Evolutionary conservation across 2,888 invertebrate genomes (phyloP).

Genomic region (Apodemia zela): DNA sequence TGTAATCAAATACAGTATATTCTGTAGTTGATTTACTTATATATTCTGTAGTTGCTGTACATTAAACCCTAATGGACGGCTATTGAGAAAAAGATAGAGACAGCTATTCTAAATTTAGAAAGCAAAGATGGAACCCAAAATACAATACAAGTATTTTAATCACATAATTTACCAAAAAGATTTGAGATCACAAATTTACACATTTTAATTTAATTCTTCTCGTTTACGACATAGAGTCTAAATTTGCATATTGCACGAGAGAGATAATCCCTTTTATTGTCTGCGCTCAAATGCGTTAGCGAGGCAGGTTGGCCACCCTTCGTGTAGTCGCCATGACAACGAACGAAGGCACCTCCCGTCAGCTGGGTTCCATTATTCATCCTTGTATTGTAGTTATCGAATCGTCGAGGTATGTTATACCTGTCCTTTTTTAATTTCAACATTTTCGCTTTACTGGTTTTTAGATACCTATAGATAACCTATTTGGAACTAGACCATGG

Average conservation of each 20-base stretch:
- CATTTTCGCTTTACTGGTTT: background rate
- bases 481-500: background rate
- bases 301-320: constrained; percentile 77
- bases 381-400: constrained; percentile 59
- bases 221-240: constrained; percentile 56
- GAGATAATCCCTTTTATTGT: constrained; percentile 54
- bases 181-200: constrained; percentile 52
- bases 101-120: constrained; percentile 74
- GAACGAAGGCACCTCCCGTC: constrained; percentile 75
- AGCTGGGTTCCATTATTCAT: constrained; percentile 76
- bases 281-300: constrained; percentile 58
- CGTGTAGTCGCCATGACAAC: constrained; percentile 69
- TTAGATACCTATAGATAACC: background rate
- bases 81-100: constrained; percentile 53
- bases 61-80: constrained; percentile 25
- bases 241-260: constrained; percentile 50
- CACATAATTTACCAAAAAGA: constrained; percentile 36
- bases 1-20: background rate
- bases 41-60: background rate
- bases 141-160: constrained; percentile 61
- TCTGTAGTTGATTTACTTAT: too few species aligned
- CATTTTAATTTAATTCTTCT: constrained; percentile 57
- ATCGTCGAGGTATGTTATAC: constrained; percentile 50
- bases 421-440: constrained; percentile 42
- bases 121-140: constrained; percentile 79